Conservation (phyloP, 2,797 vertebrate genomes). For the Varecia variegata region DNA sequence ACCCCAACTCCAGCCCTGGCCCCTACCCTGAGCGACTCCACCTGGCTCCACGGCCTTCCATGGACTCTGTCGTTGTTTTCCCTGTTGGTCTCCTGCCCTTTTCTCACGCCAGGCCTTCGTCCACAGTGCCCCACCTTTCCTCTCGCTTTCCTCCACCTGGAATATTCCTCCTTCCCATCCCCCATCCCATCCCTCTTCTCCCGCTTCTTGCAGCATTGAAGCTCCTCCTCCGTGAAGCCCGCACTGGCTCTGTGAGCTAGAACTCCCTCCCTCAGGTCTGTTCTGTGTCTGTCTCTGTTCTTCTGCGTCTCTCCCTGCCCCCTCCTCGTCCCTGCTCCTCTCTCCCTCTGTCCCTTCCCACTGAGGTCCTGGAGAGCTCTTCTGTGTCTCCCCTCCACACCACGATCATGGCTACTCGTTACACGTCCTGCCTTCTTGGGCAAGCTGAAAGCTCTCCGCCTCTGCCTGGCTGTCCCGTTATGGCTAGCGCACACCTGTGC, state of each 20-base stretch:
- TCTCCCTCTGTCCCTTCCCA: not conserved
- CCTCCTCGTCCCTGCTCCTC: fast-evolving
- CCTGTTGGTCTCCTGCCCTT: not conserved
- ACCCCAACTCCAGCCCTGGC: fast-evolving
- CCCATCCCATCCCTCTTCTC: not conserved
- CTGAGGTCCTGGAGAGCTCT: not conserved
- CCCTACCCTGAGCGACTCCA: fast-evolving
- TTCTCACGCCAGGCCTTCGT: fast-evolving
- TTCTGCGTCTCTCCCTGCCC: not conserved
- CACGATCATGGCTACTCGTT: fast-evolving
- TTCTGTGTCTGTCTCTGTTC: not conserved
- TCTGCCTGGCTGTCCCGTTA: too few species aligned
- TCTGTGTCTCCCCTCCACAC: not conserved
- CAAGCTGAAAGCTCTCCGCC: not conserved
- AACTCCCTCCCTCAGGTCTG: not conserved
- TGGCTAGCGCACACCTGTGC: too few species aligned
- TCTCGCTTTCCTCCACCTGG: not conserved
- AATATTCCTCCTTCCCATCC: not conserved
- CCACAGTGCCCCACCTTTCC: not conserved
- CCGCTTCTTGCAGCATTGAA: fast-evolving
- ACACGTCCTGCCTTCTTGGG: not conserved
- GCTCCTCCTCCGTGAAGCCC: not conserved
- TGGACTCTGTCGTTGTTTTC: too few species aligned
- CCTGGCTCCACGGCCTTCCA: not conserved
- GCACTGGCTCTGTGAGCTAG: not conserved